Percentiles rank a stretch among this genome's conserved stretches.
phyloP scores from a whole-genome alignment of 2,113 vertebrate species.

The Menura novaehollandiae region DNA sequence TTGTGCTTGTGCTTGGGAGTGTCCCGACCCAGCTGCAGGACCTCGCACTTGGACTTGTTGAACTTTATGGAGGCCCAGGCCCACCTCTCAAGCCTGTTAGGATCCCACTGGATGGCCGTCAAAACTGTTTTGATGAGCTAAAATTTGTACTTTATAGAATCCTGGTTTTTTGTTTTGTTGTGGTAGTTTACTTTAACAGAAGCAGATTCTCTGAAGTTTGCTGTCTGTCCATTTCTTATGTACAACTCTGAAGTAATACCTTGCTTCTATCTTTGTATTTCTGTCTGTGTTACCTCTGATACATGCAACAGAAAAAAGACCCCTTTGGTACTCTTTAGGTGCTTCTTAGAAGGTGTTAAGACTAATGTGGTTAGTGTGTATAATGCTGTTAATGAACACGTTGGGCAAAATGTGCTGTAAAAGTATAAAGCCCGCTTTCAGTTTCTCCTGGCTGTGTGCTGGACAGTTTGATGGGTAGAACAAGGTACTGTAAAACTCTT shows the following conservation, averaged over 20 bases:
- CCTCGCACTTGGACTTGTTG: neutral
- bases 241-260: neutral
- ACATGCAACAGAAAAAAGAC: neutral
- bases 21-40: fast-evolving
- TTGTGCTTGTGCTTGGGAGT: neutral
- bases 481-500: neutral
- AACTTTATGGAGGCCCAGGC: neutral
- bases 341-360: neutral
- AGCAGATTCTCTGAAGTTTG: neutral
- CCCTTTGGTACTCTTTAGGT: neutral
- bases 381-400: neutral
- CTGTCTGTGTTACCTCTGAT: neutral
- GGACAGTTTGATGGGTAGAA: neutral
- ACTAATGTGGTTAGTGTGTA: neutral
- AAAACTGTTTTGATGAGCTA: neutral
- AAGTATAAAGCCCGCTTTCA: neutral
- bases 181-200: neutral
- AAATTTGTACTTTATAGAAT: neutral
- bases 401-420: neutral
- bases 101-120: neutral
- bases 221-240: neutral
- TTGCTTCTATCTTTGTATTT: neutral
- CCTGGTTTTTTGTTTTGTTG: neutral
- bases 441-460: neutral
- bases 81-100: neutral